Conservation (phyloP, 1,140 invertebrate genomes). For the Magallana ariakensis region DNA sequence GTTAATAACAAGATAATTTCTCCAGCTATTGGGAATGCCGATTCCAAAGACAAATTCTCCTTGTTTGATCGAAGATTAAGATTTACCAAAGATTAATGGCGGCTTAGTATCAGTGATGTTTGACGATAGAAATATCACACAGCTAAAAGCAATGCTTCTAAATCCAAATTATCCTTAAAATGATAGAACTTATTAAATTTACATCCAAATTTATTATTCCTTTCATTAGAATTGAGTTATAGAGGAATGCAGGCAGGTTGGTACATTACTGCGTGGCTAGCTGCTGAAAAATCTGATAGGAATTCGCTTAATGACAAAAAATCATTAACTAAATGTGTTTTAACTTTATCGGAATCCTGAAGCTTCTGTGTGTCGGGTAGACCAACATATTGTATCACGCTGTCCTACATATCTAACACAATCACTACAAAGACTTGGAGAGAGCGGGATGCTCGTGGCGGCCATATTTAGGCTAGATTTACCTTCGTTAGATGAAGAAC, state of each 20-base stretch:
- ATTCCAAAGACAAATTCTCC: background rate
- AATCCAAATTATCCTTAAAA: constrained; percentile 14
- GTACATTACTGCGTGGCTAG: background rate
- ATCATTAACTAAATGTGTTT: background rate
- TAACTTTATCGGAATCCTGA: background rate
- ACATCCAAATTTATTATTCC: background rate
- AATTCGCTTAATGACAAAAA: background rate
- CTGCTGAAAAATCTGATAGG: background rate
- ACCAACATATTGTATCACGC: too few species aligned
- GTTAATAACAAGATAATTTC: constrained; percentile 7
- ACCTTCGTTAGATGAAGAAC: too few species aligned
- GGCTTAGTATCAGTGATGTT: background rate
- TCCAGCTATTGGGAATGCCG: background rate
- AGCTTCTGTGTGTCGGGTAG: background rate
- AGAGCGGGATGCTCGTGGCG: too few species aligned
- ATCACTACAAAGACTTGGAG: too few species aligned
- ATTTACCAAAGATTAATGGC: background rate
- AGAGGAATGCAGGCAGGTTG: background rate
- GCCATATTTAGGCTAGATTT: too few species aligned
- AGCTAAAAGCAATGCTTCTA: background rate
- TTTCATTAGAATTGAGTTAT: background rate
- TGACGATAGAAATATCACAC: background rate
- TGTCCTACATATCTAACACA: too few species aligned
- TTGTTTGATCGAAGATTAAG: background rate
- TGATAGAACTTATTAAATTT: constrained; percentile 13